Evolutionary conservation across 2,797 vertebrate genomes (phyloP).

Genomic region (Lepus townsendii): DNA sequence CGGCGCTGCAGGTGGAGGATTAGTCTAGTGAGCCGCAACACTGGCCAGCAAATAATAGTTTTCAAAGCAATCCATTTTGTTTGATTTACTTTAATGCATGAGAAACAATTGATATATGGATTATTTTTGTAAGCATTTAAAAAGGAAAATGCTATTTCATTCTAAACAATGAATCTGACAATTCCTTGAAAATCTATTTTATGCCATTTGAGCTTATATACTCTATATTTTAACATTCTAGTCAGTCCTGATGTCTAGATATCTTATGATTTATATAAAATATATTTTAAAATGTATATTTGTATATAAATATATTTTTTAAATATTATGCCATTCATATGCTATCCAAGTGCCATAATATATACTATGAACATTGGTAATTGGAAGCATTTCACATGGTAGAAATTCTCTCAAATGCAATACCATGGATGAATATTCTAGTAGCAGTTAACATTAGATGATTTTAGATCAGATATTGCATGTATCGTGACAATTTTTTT

Average conservation of each 20-base stretch:
- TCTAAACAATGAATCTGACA: conserved; percentile 55
- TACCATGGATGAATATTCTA: not conserved
- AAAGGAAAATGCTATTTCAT: conserved; percentile 54
- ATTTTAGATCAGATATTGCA: not conserved
- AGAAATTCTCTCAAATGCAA: conserved; percentile 33
- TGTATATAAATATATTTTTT: too few species aligned
- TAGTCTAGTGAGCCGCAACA: too few species aligned
- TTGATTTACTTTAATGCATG: conserved; percentile 19
- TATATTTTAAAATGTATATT: not conserved
- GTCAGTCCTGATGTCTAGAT: not conserved
- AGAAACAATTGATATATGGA: conserved; percentile 8
- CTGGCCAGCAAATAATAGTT: not conserved
- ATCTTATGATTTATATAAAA: conserved; percentile 60
- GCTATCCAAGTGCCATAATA: not conserved
- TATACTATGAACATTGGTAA: conserved; percentile 36
- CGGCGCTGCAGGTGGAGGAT: too few species aligned
- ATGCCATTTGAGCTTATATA: not conserved
- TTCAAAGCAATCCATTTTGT: not conserved
- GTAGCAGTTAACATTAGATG: not conserved
- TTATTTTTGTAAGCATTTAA: conserved; percentile 77
- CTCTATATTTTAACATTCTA: conserved; percentile 22
- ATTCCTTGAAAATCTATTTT: not conserved
- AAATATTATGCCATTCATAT: conserved; percentile 8
- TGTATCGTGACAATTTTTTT: not conserved
- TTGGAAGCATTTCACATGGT: not conserved